phyloP scores from a whole-genome alignment of 2,888 invertebrate genomes.

The Eudemis profundana region DNA sequence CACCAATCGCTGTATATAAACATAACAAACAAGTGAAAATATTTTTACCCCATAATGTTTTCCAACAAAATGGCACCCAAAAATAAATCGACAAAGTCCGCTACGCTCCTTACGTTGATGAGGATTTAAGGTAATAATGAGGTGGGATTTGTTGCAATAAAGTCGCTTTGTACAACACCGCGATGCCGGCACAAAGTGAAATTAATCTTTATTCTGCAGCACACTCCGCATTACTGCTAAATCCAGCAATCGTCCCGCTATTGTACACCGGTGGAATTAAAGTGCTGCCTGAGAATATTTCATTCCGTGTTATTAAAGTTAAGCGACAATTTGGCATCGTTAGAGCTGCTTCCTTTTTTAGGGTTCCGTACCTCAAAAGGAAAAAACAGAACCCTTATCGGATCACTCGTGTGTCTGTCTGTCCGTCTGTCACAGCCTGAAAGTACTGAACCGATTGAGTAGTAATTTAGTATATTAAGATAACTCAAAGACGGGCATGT shows the following conservation, averaged over 20 bases:
- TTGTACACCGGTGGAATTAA: conserved; percentile 26
- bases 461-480: too few relatives aligned
- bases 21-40: too few relatives aligned
- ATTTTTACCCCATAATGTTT: too few relatives aligned
- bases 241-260: conserved; percentile 21
- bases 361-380: too few relatives aligned
- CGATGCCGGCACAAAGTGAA: conserved; percentile 29
- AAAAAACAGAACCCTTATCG: too few relatives aligned
- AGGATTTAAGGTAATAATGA: conserved; percentile 44
- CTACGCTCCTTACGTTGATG: conserved; percentile 32
- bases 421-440: too few relatives aligned
- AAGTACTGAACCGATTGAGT: too few relatives aligned
- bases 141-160: conserved; percentile 40
- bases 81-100: conserved; percentile 25
- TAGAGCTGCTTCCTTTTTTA: background rate
- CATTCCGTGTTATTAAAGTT: conserved; percentile 9
- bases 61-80: conserved; percentile 13
- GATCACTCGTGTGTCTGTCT: too few relatives aligned
- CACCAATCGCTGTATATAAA: too few relatives aligned
- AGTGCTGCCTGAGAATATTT: conserved; percentile 17
- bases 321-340: conserved; percentile 9
- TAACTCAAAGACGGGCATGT: too few relatives aligned
- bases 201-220: conserved; percentile 38
- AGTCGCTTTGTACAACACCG: conserved; percentile 35
- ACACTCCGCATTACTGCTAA: conserved; percentile 34